Conservation (phyloP, 2,797 vertebrate species). For the Halcyon badia region DNA sequence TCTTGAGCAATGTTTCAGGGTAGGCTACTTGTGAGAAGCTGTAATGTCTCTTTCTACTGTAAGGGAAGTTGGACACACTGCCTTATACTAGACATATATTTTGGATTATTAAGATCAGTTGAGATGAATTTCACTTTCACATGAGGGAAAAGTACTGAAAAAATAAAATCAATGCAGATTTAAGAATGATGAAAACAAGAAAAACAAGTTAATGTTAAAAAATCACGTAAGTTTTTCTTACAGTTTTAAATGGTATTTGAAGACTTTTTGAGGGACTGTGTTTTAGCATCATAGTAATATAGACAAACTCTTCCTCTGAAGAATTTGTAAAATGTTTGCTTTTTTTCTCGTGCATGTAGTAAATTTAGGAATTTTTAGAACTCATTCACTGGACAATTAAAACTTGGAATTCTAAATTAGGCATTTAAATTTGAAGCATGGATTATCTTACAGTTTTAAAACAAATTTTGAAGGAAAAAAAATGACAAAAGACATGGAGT, state of each 20-base stretch:
- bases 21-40: not conserved
- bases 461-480: not conserved
- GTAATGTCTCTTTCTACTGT: not conserved
- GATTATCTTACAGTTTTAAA: not conserved
- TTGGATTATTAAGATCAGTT: not conserved
- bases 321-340: not conserved
- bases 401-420: not conserved
- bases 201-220: not conserved
- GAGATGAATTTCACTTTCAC: not conserved
- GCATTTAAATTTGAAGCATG: not conserved
- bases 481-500: fast-evolving
- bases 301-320: not conserved
- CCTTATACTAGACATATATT: not conserved
- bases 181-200: not conserved
- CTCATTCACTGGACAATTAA: not conserved
- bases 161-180: not conserved
- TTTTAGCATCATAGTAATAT: not conserved
- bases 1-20: not conserved
- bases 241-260: not conserved
- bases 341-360: not conserved
- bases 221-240: not conserved
- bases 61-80: not conserved
- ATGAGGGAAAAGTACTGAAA: not conserved
- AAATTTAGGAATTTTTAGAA: not conserved
- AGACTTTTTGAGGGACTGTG: not conserved